phyloP scores from a whole-genome alignment of 2,888 invertebrate species.

The Podabrus alpinus region DNA sequence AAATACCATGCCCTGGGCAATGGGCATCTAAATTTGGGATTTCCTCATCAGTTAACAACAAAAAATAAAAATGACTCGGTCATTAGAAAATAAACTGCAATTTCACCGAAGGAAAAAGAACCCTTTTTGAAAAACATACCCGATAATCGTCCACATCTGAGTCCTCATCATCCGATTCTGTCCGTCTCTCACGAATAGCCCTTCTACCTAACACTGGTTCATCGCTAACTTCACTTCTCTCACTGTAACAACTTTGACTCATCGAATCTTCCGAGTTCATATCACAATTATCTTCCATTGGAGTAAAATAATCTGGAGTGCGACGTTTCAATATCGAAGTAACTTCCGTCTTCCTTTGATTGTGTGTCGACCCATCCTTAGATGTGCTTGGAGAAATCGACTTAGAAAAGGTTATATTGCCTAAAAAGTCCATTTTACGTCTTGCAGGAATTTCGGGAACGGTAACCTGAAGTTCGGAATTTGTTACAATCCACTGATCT shows the following conservation, averaged over 20 bases:
- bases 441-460: conserved; percentile 41
- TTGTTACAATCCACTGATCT: conserved; percentile 68
- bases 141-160: conserved; percentile 74
- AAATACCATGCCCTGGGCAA: too few relatives aligned
- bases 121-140: conserved; percentile 53
- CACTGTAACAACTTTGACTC: conserved; percentile 69
- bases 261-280: conserved; percentile 70
- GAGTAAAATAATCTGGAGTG: conserved; percentile 57
- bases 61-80: too few relatives aligned
- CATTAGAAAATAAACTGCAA: too few relatives aligned
- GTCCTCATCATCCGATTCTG: conserved; percentile 72
- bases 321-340: conserved; percentile 65
- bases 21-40: too few relatives aligned
- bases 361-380: conserved; percentile 50
- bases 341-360: conserved; percentile 54
- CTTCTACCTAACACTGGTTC: conserved; percentile 69
- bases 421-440: conserved; percentile 45
- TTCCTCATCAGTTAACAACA: too few relatives aligned
- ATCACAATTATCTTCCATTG: conserved; percentile 57
- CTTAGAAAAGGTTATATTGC: conserved; percentile 31
- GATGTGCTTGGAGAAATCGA: conserved; percentile 19
- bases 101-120: too few relatives aligned
- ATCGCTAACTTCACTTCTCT: conserved; percentile 68
- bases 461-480: conserved; percentile 66
- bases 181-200: conserved; percentile 63